Base-by-base conservation (phyloP, 2,113 vertebrate species). In the Verasper variegatus region DNA sequence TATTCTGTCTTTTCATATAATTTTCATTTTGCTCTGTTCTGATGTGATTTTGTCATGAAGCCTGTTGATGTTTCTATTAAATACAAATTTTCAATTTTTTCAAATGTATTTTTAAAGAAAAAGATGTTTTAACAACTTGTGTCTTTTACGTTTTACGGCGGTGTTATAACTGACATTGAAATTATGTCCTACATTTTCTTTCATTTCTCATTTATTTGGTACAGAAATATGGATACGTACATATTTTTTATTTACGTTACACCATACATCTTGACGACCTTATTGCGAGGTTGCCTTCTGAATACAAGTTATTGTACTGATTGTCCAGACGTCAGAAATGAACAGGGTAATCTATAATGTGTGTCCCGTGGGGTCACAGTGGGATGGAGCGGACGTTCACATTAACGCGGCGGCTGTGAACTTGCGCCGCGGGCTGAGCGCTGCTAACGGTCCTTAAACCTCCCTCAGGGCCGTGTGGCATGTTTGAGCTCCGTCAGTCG, bases 401-500 rank as follows among this genome's bases (percentile, higher is more conserved):
- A 77, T 81, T 65, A 73, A 84, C 84, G 78, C 23, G 1, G 58
- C 1, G 45, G 20, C 67, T 61, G 68, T 69, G 83, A 67, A 62
- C 80, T 59, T 62, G 52, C 74, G 69, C 82, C 63, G 58, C 70
- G 23, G 71, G 61, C 74, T 57, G 65, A 58, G 73, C 49, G 0
- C 2, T 73, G 68, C 78, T 52, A 82, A 80, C 83, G 24, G 66
- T 13, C 70, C 71, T 4, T 20, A 71, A 63, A 17, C 56, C 76
- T 73, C 89, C 91, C 90, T 77, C 15, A 37, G 81, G 85, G 85
- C 77, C 0, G 65, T 71, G 40, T 66, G 52, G 37, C 76, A 57
- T 55, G 49, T 82, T 78, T 42, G 52, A 86, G 86, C 88, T 72
- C 84, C 76, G 49, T 88, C 88, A 86, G 72, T 84, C 71, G 85